Base-by-base conservation (phyloP, 1,140 invertebrate species). In the Atta colombica region DNA sequence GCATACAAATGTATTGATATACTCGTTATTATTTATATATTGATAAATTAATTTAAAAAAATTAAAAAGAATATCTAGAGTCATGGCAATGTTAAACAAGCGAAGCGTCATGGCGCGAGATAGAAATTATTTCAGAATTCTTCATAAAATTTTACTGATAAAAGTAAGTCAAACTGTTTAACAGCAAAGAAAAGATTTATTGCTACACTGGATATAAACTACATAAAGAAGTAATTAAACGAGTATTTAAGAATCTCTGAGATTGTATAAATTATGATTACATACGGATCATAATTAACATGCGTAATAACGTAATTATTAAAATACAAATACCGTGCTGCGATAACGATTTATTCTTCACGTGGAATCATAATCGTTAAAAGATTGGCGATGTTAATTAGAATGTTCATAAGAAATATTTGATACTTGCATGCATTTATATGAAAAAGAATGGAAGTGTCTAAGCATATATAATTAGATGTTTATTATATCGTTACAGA, bases 181-280 rank as follows among this genome's bases (percentile, higher is more conserved):
- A 63, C 14, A 28, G 8, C 16, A 45, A 58, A 5, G 0, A 28
- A 7, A 77, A 77, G 39, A 75, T 16, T 60, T 8, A 14, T 77
- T 45, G 7, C 0, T 31, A 31, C 28, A 31, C 28, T 31, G 28
- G 28, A 3, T 31, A 3, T 31, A 2, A 31, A n/a, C 3, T 21
- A 8, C 1, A 4, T 45, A 31, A 25, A 45, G 2, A 45, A 25
- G 1, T 63, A 61, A 2, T 63, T 69, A 69, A 69, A 25, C 6
- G 18, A 63, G 1, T 49, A 49, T 63, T 77, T 77, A 58, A 77
- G 16, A 63, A 39, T 77, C 21, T 14, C 14, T 53, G 77, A 66
- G 28, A 31, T 55, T 53, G 61, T 39, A 51, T 35, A 53, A 68
- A 53, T 78, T 78, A 51, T 66, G 61, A 68, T 68, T 68, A 66